Evolutionary conservation across 1,140 invertebrate genomes (phyloP), one percentile per base, ranked within the genome.

Genomic region (Manduca sexta): DNA sequence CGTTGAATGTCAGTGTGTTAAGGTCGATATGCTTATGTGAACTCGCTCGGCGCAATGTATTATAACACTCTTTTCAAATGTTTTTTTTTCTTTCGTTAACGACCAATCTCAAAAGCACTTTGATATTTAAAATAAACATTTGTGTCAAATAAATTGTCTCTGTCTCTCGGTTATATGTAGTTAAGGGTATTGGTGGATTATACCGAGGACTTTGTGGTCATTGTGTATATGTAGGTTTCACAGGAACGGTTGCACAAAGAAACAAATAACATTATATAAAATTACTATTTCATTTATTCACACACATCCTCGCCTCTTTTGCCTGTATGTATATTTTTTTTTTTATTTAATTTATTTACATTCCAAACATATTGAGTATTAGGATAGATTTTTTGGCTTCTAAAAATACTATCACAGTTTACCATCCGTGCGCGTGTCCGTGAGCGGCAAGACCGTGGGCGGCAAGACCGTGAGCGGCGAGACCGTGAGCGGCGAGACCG

Each of bases 241-340:
- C 30, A 30, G 8, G 41, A n/a, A 14, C 13, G 13, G 29, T 41
- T 1, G 13, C 1, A 21, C 8, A 37, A 37, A 68, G 53, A 60
- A 47, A 46, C 45, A 35, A 26, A 13, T 47, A 38, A n/a, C n/a
- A 12, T 45, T 35, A 29, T 58, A 54, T 68, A 65, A 64, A 69
- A 58, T 78, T 74, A 80, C 69, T 70, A 72, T 76, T 73, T 71
- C 77, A 75, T 84, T 82, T 84, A 82, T 82, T 84, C 74, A 81
- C 81, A 80, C 79, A 78, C 78, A 81, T 84, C 78, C 81, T 84
- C 78, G 75, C 81, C 71, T 75, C 64, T 64, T 52, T 74, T 69
- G 63, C 67, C 69, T 74, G 67, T 77, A 65, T 74, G 65, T n/a
- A n/a, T n/a, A n/a, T n/a, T n/a, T n/a, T 52, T 63, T 69, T 69